A percentile compares a stretch with the other conserved stretches of the same genome.
Evolutionary conservation across 2,797 vertebrate genomes (phyloP).

Genomic region (Remorina albescens): DNA sequence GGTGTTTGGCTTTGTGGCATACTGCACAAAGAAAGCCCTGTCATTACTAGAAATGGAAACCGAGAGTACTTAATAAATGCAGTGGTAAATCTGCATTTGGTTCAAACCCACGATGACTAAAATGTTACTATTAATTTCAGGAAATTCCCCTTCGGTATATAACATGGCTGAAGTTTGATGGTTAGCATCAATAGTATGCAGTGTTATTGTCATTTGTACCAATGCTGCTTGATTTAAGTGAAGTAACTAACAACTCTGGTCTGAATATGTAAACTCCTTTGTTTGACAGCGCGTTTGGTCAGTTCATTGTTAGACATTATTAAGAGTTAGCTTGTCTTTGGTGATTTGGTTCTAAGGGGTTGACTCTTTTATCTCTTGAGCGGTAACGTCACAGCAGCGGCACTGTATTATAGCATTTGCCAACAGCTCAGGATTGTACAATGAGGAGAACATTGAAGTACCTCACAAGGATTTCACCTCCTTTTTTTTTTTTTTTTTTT

Average conservation of each 20-base stretch:
- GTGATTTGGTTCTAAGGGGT: slow-evolving; percentile 88
- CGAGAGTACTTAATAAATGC: slow-evolving; percentile 4
- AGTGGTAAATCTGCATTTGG: slow-evolving; percentile 4
- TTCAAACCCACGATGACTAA: slow-evolving; percentile 1
- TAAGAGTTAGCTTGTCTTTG: slow-evolving; percentile 55
- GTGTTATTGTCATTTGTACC: slow-evolving; percentile 9
- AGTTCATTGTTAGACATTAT: slow-evolving; percentile 38
- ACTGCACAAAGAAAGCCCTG: background rate
- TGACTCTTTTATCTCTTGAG: slow-evolving; percentile 99
- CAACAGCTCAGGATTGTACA: slow-evolving; percentile 77
- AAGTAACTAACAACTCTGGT: slow-evolving; percentile 72
- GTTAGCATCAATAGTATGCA: slow-evolving; percentile 28
- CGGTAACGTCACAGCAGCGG: slow-evolving; percentile 99
- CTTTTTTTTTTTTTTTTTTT: slow-evolving; percentile 60
- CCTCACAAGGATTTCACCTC: slow-evolving; percentile 64
- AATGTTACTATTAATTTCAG: slow-evolving; percentile 12
- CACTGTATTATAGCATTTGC: slow-evolving; percentile 81
- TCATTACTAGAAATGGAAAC: slow-evolving; percentile 14
- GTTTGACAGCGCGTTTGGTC: slow-evolving; percentile 61
- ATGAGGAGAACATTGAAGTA: slow-evolving; percentile 64
- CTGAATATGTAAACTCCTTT: slow-evolving; percentile 35
- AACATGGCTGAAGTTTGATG: slow-evolving; percentile 17
- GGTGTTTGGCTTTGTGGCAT: slow-evolving; percentile 8
- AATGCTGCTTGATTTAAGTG: slow-evolving; percentile 57
- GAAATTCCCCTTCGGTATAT: slow-evolving; percentile 14